phyloP scores from a whole-genome alignment of 2,888 invertebrate species.

The Matsumyia berberina region DNA sequence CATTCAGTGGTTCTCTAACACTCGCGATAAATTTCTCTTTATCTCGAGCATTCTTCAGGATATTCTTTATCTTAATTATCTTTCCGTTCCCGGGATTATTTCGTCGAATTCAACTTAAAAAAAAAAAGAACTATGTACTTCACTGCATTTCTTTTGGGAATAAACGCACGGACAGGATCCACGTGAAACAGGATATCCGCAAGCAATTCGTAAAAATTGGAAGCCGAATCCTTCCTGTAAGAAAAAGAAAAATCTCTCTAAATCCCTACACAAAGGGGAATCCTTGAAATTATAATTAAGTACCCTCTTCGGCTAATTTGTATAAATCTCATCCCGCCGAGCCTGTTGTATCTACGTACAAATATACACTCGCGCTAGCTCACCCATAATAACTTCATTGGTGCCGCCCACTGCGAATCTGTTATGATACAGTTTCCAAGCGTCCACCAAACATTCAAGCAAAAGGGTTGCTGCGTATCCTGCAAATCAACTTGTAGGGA shows the following conservation, averaged over 20 bases:
- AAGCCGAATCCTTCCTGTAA: too few relatives aligned
- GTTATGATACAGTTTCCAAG: constrained; percentile 58
- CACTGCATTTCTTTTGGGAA: too few relatives aligned
- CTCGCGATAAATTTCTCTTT: too few relatives aligned
- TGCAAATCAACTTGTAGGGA: constrained; percentile 41
- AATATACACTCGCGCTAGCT: neutral
- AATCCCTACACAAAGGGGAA: constrained; percentile 42
- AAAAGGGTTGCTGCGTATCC: constrained; percentile 36
- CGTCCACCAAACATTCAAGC: constrained; percentile 23
- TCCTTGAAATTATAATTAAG: constrained; percentile 72
- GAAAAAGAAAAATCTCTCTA: neutral
- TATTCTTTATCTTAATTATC: too few relatives aligned
- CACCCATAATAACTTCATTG: constrained; percentile 31
- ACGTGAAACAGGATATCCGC: too few relatives aligned
- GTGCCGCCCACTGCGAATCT: constrained; percentile 14
- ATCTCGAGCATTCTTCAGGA: too few relatives aligned
- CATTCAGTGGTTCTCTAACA: too few relatives aligned
- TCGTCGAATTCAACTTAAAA: too few relatives aligned
- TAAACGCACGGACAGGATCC: too few relatives aligned
- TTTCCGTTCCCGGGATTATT: too few relatives aligned
- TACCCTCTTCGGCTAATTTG: constrained; percentile 68
- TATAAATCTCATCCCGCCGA: constrained; percentile 53
- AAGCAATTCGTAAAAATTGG: constrained; percentile 1
- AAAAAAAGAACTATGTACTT: too few relatives aligned
- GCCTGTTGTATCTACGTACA: constrained; percentile 17